phyloP scores from a whole-genome alignment of 2,888 invertebrate genomes.

The Germaria angustata region DNA sequence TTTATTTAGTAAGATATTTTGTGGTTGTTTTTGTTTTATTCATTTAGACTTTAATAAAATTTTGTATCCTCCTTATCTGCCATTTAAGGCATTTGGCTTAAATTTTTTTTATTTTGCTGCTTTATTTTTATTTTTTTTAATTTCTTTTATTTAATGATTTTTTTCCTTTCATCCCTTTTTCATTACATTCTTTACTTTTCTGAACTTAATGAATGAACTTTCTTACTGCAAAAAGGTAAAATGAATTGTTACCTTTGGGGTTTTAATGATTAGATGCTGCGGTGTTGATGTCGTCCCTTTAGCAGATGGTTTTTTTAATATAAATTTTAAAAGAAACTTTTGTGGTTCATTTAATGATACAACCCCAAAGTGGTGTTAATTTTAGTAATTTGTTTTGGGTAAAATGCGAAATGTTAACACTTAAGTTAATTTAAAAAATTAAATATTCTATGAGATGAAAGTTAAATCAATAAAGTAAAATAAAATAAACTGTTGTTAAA shows the following conservation, averaged over 20 bases:
- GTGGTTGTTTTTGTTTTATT: conserved; percentile 13
- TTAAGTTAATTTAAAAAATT: conserved; percentile 31
- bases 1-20: background rate
- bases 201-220: conserved; percentile 4
- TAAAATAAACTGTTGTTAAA: background rate
- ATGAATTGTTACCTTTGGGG: conserved; percentile 6
- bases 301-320: background rate
- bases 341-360: conserved; percentile 32
- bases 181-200: background rate
- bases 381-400: conserved; percentile 5
- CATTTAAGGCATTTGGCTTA: too few species aligned
- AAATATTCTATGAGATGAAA: background rate
- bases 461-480: background rate
- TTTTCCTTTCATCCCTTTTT: background rate
- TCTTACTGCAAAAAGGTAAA: background rate
- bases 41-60: background rate
- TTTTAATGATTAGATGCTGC: conserved; percentile 6
- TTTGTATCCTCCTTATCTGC: background rate
- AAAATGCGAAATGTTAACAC: background rate
- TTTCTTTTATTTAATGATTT: conserved; percentile 12
- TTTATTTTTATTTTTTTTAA: too few species aligned
- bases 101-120: too few species aligned
- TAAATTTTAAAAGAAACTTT: background rate
- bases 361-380: conserved; percentile 34
- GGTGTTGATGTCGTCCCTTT: conserved; percentile 17